Conservation (phyloP, 2,113 vertebrate genomes). For the Cricetomys ansorgei region DNA sequence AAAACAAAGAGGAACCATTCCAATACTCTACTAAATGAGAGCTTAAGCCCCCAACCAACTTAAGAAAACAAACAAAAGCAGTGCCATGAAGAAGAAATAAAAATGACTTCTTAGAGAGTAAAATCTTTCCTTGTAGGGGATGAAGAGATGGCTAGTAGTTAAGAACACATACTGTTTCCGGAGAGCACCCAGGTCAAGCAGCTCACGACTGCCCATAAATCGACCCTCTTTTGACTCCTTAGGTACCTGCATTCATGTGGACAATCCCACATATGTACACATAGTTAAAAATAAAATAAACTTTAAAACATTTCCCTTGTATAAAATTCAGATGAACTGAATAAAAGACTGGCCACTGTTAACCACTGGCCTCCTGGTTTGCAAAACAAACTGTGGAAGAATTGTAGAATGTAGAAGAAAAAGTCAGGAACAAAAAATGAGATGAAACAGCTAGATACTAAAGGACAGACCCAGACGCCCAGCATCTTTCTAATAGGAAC, state of each 20-base stretch:
- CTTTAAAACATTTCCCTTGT: background rate
- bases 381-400: conserved; percentile 24
- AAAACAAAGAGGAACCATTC: background rate
- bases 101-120: background rate
- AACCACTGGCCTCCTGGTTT: background rate
- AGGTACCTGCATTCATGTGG: background rate
- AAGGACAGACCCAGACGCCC: background rate
- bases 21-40: background rate
- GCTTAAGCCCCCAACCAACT: background rate
- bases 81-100: background rate
- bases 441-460: background rate
- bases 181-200: background rate
- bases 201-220: background rate
- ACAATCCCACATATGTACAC: background rate
- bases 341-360: background rate
- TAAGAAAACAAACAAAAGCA: background rate
- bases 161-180: background rate
- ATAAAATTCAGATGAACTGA: conserved; percentile 11
- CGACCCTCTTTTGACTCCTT: too few species aligned
- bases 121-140: background rate
- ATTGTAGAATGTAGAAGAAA: background rate
- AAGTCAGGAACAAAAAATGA: background rate
- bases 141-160: background rate
- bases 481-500: background rate
- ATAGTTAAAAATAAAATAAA: background rate